Evolutionary conservation across 2,888 invertebrate species (phyloP).

Genomic region (Oscheius onirici): DNA sequence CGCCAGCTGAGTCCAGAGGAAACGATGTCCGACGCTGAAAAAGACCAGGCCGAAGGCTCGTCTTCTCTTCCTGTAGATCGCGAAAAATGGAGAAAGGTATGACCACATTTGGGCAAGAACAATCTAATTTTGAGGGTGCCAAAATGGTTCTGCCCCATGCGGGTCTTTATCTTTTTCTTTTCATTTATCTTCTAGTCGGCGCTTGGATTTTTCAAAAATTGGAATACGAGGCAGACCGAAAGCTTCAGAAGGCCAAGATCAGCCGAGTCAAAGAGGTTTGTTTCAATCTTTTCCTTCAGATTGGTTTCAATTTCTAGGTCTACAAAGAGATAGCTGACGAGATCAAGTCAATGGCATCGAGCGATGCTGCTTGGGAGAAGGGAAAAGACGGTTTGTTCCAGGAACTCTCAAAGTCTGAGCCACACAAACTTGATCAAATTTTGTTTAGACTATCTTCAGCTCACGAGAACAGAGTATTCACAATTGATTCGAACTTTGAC

Average conservation of each 20-base stretch:
- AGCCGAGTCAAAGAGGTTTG: conserved; percentile 48
- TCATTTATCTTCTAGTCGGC: conserved; percentile 62
- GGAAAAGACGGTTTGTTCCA: conserved; percentile 34
- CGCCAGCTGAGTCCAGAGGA: conserved; percentile 16
- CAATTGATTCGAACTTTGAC: conserved; percentile 47
- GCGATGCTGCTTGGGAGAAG: conserved; percentile 34
- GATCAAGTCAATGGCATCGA: conserved; percentile 36
- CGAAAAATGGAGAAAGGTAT: conserved; percentile 30
- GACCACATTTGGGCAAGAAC: neutral
- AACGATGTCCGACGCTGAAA: conserved; percentile 5
- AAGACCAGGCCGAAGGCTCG: conserved; percentile 19
- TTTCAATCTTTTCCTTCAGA: too few species aligned
- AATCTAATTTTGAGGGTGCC: conserved; percentile 53
- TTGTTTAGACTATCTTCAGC: conserved; percentile 49
- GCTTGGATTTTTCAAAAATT: conserved; percentile 63
- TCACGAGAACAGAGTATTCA: conserved; percentile 61
- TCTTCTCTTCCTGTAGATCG: neutral
- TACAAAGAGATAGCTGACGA: conserved; percentile 46
- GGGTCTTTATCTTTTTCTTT: conserved; percentile 63
- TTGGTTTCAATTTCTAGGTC: conserved; percentile 14
- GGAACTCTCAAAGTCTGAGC: conserved; percentile 39
- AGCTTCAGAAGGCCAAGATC: conserved; percentile 56
- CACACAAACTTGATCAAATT: neutral
- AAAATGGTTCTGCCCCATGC: conserved; percentile 69
- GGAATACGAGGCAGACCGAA: conserved; percentile 61